Conservation (phyloP, 2,888 invertebrate species). For the Mylabris sibirica region DNA sequence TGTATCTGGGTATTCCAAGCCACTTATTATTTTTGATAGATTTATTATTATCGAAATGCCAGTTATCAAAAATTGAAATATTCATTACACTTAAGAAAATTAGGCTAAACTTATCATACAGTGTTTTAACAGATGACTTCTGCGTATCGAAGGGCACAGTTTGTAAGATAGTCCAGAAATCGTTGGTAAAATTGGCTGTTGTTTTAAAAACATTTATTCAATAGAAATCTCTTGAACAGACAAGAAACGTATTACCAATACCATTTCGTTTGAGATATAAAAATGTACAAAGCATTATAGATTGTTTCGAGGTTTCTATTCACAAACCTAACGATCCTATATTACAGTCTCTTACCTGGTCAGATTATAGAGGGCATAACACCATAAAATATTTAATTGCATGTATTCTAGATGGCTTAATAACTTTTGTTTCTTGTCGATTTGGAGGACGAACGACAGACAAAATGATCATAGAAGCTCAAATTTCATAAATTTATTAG, state of each 20-base stretch:
- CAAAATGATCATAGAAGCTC: slow-evolving; percentile 36
- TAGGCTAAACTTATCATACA: neutral
- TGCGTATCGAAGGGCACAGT: slow-evolving; percentile 9
- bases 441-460: slow-evolving; percentile 40
- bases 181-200: neutral
- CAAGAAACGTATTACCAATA: neutral
- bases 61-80: neutral
- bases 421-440: slow-evolving; percentile 43
- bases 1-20: neutral
- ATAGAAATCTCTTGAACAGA: neutral
- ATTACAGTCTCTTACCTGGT: slow-evolving; percentile 46
- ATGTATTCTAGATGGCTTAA: slow-evolving; percentile 40
- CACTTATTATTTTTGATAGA: neutral
- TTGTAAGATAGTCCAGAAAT: neutral
- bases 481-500: slow-evolving; percentile 37
- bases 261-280: slow-evolving; percentile 33
- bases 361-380: slow-evolving; percentile 47
- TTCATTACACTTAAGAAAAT: neutral
- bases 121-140: too few species aligned
- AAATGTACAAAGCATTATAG: slow-evolving; percentile 40
- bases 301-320: slow-evolving; percentile 46
- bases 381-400: slow-evolving; percentile 49
- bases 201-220: slow-evolving; percentile 1
- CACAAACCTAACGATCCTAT: slow-evolving; percentile 43
- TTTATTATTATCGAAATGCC: neutral